Percentiles rank a stretch among this genome's conserved stretches.
phyloP scores from a whole-genome alignment of 2,888 invertebrate species.

The Drepanosiphum platanoidis region DNA sequence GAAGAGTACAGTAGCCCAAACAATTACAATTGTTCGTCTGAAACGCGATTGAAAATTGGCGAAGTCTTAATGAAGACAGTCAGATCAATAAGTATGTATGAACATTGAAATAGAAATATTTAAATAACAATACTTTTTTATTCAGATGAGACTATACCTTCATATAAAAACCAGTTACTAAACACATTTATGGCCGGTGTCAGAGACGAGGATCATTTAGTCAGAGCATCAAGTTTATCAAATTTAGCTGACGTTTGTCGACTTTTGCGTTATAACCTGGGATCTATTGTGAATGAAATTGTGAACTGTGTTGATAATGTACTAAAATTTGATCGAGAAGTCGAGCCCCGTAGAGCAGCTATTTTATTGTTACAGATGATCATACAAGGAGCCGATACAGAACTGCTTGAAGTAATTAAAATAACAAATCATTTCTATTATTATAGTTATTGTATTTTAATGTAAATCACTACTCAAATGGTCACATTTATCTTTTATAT shows the following conservation, averaged over 20 bases:
- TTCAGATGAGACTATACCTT: conserved; percentile 77
- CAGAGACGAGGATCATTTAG: conserved; percentile 77
- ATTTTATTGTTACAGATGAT: conserved; percentile 80
- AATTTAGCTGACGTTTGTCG: conserved; percentile 84
- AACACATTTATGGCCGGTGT: conserved; percentile 78
- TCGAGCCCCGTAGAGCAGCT: conserved; percentile 82
- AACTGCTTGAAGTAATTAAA: conserved; percentile 70
- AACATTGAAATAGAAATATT: not conserved
- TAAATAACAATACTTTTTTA: conserved; percentile 63
- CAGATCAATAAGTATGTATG: conserved; percentile 74
- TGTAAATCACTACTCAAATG: no score
- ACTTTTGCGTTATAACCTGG: conserved; percentile 78
- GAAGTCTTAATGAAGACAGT: conserved; percentile 81
- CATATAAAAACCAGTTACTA: conserved; percentile 76
- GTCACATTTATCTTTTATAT: no score
- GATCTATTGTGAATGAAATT: conserved; percentile 78
- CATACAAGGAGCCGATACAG: conserved; percentile 79
- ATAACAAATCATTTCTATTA: not conserved
- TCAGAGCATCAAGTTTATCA: conserved; percentile 83
- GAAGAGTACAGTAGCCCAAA: conserved; percentile 74
- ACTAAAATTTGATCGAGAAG: conserved; percentile 76
- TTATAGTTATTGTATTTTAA: no score
- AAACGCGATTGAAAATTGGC: conserved; percentile 80
- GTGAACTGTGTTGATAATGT: conserved; percentile 76
- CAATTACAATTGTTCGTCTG: conserved; percentile 66